Conservation (phyloP, 2,797 vertebrate genomes). For the Monodelphis domestica region DNA sequence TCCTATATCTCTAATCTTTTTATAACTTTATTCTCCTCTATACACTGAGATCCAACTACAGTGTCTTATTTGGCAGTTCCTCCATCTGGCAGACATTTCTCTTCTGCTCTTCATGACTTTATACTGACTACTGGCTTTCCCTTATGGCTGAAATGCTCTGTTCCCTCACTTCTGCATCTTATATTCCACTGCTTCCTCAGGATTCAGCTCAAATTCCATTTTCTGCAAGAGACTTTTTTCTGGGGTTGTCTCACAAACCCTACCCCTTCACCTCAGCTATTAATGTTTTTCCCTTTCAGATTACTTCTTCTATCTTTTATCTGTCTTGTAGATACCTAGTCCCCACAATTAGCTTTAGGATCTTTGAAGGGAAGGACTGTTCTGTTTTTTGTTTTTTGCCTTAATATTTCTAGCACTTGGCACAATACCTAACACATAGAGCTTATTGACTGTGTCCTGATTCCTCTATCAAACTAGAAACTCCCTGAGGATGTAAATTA, state of each 20-base stretch:
- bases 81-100: neutral
- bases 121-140: too few relatives aligned
- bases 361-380: neutral
- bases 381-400: neutral
- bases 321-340: neutral
- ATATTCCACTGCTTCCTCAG: neutral
- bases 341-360: neutral
- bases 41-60: neutral
- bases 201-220: neutral
- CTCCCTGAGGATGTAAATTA: neutral
- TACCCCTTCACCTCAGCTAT: too few relatives aligned
- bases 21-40: neutral
- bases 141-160: neutral
- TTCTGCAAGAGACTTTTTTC: neutral
- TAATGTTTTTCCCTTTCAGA: too few relatives aligned
- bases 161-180: neutral
- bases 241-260: too few relatives aligned
- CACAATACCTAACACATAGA: neutral
- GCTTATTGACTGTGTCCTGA: neutral
- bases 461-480: neutral
- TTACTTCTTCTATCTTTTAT: neutral
- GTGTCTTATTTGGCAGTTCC: neutral
- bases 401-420: neutral
- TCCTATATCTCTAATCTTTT: neutral
- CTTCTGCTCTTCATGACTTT: neutral